Base-by-base conservation (phyloP, 1,140 invertebrate genomes). In the Penaeus vannamei region DNA sequence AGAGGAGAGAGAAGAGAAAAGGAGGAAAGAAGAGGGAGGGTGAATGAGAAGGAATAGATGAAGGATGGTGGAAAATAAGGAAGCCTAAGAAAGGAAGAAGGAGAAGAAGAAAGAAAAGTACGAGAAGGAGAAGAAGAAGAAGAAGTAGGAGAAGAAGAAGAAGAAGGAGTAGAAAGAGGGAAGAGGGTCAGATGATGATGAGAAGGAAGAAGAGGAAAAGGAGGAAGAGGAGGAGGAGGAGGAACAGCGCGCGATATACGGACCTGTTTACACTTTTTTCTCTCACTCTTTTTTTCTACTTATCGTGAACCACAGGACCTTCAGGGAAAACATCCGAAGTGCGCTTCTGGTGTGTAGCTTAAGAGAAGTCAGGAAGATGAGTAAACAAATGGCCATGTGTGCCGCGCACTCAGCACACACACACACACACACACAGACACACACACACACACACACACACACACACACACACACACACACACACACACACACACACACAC, bases 401-500 rank as follows among this genome's bases (percentile, higher is more conserved):
- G n/a, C n/a, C n/a, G 26, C n/a, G 29, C 19, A 26, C 8, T 36
- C 72, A 76, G 29, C n/a, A 79, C 76, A 36, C n/a, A 79, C 29
- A n/a, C 5, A 14, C 29, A n/a, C 32, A 46, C 66, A 20, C 66
- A 72, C 66, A 72, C 22, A 72, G 14, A 20, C 12, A 36, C 26
- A 36, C 23, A 20, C 76, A 79, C n/a, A n/a, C n/a, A 79, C n/a
- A 79, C 76, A 36, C n/a, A 79, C 29, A n/a, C 5, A 14, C 29
- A n/a, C 32, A 46, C 66, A 20, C 66, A 72, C 66, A 72, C 22
- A 72, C 66, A 20, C 12, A 36, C 26, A 36, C 23, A 20, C 32
- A 79, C 72, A 77, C 72, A 77, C 72, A 77, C 72, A 77, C 72
- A 77, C 29, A 77, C 72, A 77, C 72, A 77, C 72, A 77, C n/a